Base-by-base conservation (phyloP, 2,888 invertebrate species). In the Elysia crispata region DNA sequence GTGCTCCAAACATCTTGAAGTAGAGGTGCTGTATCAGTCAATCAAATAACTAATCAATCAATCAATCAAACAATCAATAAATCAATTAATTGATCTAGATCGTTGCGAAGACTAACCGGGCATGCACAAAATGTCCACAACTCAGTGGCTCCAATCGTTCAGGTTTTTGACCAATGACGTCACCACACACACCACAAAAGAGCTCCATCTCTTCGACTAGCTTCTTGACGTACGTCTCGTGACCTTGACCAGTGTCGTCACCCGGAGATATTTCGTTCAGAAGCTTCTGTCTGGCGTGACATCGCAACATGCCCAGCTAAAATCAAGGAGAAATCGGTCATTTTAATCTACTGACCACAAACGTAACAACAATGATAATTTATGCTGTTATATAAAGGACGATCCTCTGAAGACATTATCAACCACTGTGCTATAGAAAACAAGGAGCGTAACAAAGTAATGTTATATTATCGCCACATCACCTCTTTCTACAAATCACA, bases 241-340 rank as follows among this genome's bases (percentile, higher is more conserved):
- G 96, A 23, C 60, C n/a, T 76, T 94, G 94, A 83, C 95, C 95
- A 82, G 96, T 96, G 86, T 95, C 95, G 86, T 95, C 95, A 91
- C 97, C 97, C 20, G 96, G 96, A 54, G 96, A 93, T 15, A 96
- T 95, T 23, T 95, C 95, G 93, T 97, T 97, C 88, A 97, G 96
- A 84, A 95, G 94, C 0, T 96, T 95, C 25, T 97, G 93, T 1
- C 97, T 94, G 77, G 95, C 94, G 1, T 97, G 95, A 81, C 92
- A 92, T 70, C 91, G 89, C 62, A 93, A 83, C 85, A 91, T 90
- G 31, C 90, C 91, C 81, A 92, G 87, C 92, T 92, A 83, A 20
- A 87, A 72, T 49, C 67, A 41, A n/a, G 50, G 28, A 18, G 25
- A 60, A 60, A 60, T 60, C n/a, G 15, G 60, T n/a, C 5, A 25